Conservation (phyloP, 2,888 invertebrate species). For the Volucella bombylans region DNA sequence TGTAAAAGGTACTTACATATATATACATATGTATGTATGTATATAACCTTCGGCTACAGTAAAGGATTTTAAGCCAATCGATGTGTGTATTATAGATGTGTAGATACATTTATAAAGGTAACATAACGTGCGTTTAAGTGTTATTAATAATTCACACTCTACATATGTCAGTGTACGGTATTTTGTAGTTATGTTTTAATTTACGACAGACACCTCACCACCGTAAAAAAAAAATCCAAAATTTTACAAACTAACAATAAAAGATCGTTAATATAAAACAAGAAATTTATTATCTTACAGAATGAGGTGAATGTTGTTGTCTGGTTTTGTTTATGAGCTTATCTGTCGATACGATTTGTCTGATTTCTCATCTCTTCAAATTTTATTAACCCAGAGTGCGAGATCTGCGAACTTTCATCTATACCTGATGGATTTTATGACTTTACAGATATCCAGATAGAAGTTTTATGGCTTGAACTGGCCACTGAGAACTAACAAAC, state of each 20-base stretch:
- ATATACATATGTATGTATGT: too few species aligned
- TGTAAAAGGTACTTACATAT: too few species aligned
- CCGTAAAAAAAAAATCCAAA: slow-evolving; percentile 1
- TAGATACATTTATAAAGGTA: background rate
- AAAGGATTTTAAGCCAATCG: too few species aligned
- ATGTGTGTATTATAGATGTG: too few species aligned
- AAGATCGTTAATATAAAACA: slow-evolving; percentile 19
- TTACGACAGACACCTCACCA: background rate
- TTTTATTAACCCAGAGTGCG: slow-evolving; percentile 40
- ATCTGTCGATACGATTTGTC: slow-evolving; percentile 44
- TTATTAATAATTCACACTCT: slow-evolving; percentile 26
- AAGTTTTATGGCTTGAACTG: slow-evolving; percentile 38
- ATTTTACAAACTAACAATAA: slow-evolving; percentile 9
- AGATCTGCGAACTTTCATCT: slow-evolving; percentile 57
- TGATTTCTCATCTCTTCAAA: slow-evolving; percentile 36
- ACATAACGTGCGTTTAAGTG: background rate
- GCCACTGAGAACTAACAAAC: slow-evolving; percentile 8
- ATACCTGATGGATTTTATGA: slow-evolving; percentile 50
- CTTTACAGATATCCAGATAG: slow-evolving; percentile 30
- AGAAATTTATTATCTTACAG: slow-evolving; percentile 39
- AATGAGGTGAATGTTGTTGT: slow-evolving; percentile 28
- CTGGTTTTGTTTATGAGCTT: slow-evolving; percentile 39
- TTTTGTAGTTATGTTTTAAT: background rate
- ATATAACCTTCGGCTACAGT: too few species aligned
- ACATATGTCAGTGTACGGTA: background rate